Evolutionary conservation across 2,113 vertebrate species (phyloP), one percentile per base, ranked within the genome.

Genomic region (Peucedramus taeniatus): DNA sequence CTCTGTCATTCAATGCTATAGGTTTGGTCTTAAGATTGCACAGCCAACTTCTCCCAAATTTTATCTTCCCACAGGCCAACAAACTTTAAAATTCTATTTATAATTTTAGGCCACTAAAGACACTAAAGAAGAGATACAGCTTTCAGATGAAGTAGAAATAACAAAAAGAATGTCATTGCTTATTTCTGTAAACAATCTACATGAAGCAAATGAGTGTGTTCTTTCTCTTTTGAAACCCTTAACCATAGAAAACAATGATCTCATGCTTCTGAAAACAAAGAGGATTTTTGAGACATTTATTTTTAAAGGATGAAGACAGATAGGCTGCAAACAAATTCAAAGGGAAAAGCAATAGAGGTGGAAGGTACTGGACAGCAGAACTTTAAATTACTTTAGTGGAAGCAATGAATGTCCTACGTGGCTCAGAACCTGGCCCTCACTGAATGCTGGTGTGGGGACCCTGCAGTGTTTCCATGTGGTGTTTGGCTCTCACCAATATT

Each of bases 261-360:
- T 95, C 74, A 76, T 89, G 40, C 74, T 83, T 93, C 78, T 85
- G 75, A 87, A 91, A 93, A 87, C 78, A 94, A 78, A 92, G 51
- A 92, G 21, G 49, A 93, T 23, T 64, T 69, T 20, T 50, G 54
- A 94, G 87, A 89, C 84, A 65, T 85, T 70, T 65, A 50, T 95
- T 92, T 93, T 59, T 54, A 79, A 95, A 89, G 66, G 59, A 89
- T 51, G 68, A 77, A 93, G 57, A 70, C 37, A 85, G 60, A 78
- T 35, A 71, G 1, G 0, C 57, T 83, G 40, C 42, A 78, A 91
- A 79, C 7, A 78, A 63, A 80, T 85, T 83, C 87, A 90, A 91
- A 82, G 45, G 30, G 57, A 75, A 91, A 84, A 95, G 28, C 31
- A 78, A 69, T n/a, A 72, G 21, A 85, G 20, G 26, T 75, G 37